A percentile compares a stretch with the other conserved stretches of the same genome.
Conservation (phyloP, 2,888 invertebrate genomes). For the Andrena bucephala region DNA sequence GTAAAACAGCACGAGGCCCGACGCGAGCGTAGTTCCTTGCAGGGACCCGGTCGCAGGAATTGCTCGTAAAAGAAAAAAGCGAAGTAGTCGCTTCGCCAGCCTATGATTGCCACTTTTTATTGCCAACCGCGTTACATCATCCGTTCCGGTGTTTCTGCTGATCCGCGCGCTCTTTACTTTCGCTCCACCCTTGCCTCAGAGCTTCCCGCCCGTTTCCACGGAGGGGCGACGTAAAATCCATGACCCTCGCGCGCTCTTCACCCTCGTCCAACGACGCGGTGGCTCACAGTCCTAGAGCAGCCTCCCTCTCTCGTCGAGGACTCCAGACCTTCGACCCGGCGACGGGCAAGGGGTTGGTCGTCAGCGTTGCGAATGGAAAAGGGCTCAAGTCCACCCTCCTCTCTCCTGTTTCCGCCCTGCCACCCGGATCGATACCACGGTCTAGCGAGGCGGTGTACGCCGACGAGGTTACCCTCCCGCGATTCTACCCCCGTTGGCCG, state of each 20-base stretch:
- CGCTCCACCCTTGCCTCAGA: neutral
- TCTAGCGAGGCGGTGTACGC: slow-evolving; percentile 34
- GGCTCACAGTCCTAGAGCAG: slow-evolving; percentile 20
- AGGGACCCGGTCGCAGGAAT: neutral
- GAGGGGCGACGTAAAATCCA: slow-evolving; percentile 40
- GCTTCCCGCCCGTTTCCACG: neutral
- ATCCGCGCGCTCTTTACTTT: slow-evolving; percentile 26
- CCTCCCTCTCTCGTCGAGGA: slow-evolving; percentile 60
- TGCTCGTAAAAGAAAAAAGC: slow-evolving; percentile 4
- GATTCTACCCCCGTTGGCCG: slow-evolving; percentile 47
- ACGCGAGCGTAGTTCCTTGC: neutral
- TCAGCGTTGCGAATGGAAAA: slow-evolving; percentile 51
- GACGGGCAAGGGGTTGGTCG: slow-evolving; percentile 38
- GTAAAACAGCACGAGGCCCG: neutral
- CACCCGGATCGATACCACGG: slow-evolving; percentile 64
- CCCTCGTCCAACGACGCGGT: slow-evolving; percentile 9
- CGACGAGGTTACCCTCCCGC: slow-evolving; percentile 32
- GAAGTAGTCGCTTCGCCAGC: slow-evolving; percentile 1
- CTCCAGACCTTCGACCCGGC: slow-evolving; percentile 64
- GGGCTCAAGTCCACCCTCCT: slow-evolving; percentile 23
- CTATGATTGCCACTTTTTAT: slow-evolving; percentile 22
- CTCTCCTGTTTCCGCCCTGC: slow-evolving; percentile 7
- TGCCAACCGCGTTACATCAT: neutral
- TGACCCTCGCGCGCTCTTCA: slow-evolving; percentile 41
- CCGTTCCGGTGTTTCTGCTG: neutral